Conservation (phyloP, 2,113 vertebrate species). For the Pongo abelii region DNA sequence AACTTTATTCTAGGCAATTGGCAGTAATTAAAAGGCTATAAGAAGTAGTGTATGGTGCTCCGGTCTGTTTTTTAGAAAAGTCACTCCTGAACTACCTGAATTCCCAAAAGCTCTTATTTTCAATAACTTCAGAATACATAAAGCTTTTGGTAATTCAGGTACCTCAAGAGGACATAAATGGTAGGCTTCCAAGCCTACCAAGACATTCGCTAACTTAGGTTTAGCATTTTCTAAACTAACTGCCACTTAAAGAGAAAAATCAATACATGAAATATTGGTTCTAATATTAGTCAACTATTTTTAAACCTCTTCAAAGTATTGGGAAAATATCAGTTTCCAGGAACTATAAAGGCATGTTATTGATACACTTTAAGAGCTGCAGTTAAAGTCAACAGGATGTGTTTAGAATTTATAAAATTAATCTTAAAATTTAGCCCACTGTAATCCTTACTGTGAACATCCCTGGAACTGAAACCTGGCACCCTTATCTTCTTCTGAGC, state of each 20-base stretch:
- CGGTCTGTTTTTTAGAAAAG: not conserved
- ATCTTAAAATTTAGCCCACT: not conserved
- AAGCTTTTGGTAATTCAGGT: not conserved
- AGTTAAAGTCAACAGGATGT: not conserved
- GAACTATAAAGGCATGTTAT: not conserved
- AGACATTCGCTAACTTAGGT: not conserved
- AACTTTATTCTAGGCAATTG: not conserved
- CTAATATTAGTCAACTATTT: not conserved
- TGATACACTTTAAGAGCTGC: not conserved
- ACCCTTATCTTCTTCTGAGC: not conserved
- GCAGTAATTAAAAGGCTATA: not conserved
- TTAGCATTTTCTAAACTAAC: constrained; percentile 30
- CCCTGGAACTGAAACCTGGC: not conserved
- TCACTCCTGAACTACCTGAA: not conserved
- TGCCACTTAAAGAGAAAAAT: not conserved
- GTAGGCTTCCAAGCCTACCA: not conserved
- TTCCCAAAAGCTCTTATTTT: not conserved
- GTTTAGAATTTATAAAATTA: not conserved
- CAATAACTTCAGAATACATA: not conserved
- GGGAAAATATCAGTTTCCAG: not conserved
- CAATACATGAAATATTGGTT: not conserved
- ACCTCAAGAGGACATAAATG: not conserved
- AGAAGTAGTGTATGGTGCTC: not conserved
- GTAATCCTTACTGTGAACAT: not conserved
- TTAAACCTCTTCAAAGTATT: not conserved